phyloP scores from a whole-genome alignment of 2,113 vertebrate genomes.

The Carassius carassius region DNA sequence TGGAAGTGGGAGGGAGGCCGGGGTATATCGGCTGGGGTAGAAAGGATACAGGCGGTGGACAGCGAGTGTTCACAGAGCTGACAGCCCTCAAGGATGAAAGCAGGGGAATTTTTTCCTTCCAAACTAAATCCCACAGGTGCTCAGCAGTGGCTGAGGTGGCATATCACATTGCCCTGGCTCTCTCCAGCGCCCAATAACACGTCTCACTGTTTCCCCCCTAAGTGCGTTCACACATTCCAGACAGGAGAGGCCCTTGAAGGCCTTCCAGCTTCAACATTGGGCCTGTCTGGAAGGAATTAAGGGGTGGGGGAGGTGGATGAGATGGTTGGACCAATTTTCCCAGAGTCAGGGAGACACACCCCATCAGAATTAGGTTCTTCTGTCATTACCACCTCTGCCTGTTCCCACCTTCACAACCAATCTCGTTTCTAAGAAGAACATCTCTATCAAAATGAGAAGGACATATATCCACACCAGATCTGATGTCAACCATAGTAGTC shows the following conservation, averaged over 20 bases:
- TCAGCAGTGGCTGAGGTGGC: conserved; percentile 40
- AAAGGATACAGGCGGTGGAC: background rate
- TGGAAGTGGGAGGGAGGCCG: background rate
- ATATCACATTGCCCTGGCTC: conserved; percentile 49
- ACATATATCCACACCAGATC: background rate
- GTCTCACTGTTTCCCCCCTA: conserved; percentile 49
- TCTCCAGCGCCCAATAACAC: conserved; percentile 37
- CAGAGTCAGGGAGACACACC: conserved; percentile 54
- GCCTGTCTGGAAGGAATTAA: conserved; percentile 61
- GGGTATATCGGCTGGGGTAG: conserved; percentile 27
- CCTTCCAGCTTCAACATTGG: conserved; percentile 59
- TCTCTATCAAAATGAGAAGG: background rate
- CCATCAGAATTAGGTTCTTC: conserved; percentile 26
- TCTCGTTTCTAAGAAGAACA: background rate
- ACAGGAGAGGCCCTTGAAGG: conserved; percentile 55
- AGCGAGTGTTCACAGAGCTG: conserved; percentile 1
- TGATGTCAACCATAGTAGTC: background rate
- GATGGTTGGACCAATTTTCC: conserved; percentile 54
- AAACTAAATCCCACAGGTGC: conserved; percentile 43
- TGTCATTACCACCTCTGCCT: conserved; percentile 30
- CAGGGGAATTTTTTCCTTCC: conserved; percentile 35
- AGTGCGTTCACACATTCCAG: conserved; percentile 51
- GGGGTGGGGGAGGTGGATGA: conserved; percentile 37
- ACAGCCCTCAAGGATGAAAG: conserved; percentile 42
- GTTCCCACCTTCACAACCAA: background rate